These are phyloP conservation scores for Acronicta psi DNA, from an alignment of 2,888 invertebrate species.

Conservation along the genomic window DNA sequence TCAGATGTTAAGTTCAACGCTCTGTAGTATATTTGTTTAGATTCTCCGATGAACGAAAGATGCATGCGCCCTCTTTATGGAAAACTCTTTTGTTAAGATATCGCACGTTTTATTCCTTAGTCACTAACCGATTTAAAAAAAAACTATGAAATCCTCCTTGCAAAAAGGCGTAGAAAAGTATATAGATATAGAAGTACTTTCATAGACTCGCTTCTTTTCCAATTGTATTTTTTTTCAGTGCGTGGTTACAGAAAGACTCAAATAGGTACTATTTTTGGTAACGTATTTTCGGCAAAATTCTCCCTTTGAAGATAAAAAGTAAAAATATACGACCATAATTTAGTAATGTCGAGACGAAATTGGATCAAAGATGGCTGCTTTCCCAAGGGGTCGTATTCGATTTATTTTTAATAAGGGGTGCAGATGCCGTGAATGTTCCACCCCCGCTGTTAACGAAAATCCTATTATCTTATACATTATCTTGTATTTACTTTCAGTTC, in stretches of 20 bases:
- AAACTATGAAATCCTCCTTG: too few relatives aligned
- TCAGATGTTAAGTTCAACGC: neutral
- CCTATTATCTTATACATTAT: slow-evolving; percentile 30
- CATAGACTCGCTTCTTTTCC: too few relatives aligned
- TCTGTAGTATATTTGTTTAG: neutral
- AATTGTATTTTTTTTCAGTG: neutral
- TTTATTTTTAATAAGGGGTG: slow-evolving; percentile 64
- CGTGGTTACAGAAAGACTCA: too few relatives aligned
- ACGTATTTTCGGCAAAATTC: slow-evolving; percentile 1
- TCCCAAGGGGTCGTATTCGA: slow-evolving; percentile 56
- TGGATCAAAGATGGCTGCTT: slow-evolving; percentile 47
- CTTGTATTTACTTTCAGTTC: slow-evolving; percentile 1
- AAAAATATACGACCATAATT: slow-evolving; percentile 18
- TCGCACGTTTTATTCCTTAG: too few relatives aligned
- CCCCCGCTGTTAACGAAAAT: slow-evolving; percentile 42
- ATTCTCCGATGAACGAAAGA: neutral
- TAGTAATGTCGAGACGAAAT: slow-evolving; percentile 43
- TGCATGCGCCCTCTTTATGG: neutral
- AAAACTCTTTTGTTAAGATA: neutral
- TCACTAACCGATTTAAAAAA: too few relatives aligned
- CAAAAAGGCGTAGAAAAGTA: too few relatives aligned
- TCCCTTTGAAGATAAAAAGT: slow-evolving; percentile 4
- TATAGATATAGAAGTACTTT: too few relatives aligned
- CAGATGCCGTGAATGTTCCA: slow-evolving; percentile 56
- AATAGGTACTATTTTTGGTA: too few relatives aligned